Base-by-base conservation (phyloP, 2,888 invertebrate genomes). In the Stenurella melanura region DNA sequence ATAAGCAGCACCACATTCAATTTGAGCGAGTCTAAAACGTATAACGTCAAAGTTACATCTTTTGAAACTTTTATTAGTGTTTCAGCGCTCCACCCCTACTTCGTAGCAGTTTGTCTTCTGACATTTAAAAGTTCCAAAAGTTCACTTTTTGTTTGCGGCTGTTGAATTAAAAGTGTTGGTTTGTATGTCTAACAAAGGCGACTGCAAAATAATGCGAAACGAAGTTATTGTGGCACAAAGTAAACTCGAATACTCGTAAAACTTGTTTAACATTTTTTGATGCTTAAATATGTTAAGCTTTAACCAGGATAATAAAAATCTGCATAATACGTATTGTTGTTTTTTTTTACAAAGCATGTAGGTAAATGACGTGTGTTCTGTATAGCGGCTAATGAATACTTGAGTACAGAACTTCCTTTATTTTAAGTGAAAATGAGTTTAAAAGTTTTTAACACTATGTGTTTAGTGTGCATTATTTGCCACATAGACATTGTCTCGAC, bases 1-100 rank as follows among this genome's bases (percentile, higher is more conserved):
- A 34, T 42, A 42, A 42, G 42, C 11, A 42, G n/a, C n/a, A 12
- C 42, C 42, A 42, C 42, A 38, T 63, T 63, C 11, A 63, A 63
- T 63, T 38, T 38, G n/a, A 21, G 38, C 42, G 15, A 11, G 12
- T 12, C 12, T 42, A 42, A n/a, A 42, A 15, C 42, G 42, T 12
- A 42, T 42, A 42, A 42, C 42, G 15, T 12, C 7, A 42, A 42
- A 42, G 42, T 42, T 42, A 42, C 15, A 42, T 42, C 42, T 42
- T 42, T 42, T 12, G 42, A 42, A 42, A 42, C 42, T 42, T 42
- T 42, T 42, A 42, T 42, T 42, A 12, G 42, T 42, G 42, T 42
- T 15, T 12, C 12, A 11, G 12, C 12, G 42, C 15, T 42, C 15
- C 12, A 34, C 42, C 42, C 42, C 15, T 42, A 42, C 42, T 12